Evolutionary conservation across 2,797 vertebrate genomes (phyloP).

Genomic region (Malacoraja senta): DNA sequence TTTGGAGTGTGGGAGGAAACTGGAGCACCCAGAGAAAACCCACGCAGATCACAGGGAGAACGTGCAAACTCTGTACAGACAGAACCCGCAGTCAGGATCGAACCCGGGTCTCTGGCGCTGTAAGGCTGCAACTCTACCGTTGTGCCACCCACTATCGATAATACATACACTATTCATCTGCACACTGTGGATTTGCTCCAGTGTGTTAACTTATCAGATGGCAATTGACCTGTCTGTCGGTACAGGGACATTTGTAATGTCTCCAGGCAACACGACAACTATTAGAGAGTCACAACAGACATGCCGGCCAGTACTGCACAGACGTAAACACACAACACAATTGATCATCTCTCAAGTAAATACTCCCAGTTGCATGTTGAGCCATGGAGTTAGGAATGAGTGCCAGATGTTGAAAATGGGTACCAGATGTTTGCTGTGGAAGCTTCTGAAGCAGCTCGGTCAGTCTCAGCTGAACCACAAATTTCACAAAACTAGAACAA

Average conservation of each 20-base stretch:
- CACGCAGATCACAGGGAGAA: too few relatives aligned
- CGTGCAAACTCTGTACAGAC: too few relatives aligned
- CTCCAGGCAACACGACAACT: neutral
- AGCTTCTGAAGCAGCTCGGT: neutral
- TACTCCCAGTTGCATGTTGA: neutral
- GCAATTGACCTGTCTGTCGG: neutral
- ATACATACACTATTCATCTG: neutral
- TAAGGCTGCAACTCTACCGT: too few relatives aligned
- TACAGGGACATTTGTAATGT: neutral
- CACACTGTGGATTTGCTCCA: neutral
- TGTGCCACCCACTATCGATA: neutral
- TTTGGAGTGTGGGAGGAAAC: too few relatives aligned
- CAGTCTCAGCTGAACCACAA: neutral
- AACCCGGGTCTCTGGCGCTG: too few relatives aligned
- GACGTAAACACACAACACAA: conserved; percentile 23
- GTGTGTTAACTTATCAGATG: neutral
- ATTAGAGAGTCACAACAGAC: neutral
- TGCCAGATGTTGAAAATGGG: neutral
- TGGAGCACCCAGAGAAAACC: too few relatives aligned
- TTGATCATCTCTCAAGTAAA: neutral
- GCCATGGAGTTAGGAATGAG: neutral
- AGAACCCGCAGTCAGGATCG: too few relatives aligned
- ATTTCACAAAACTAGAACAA: neutral
- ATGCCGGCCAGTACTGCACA: neutral
- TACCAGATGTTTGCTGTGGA: neutral